Conservation (phyloP, 2,888 invertebrate species). For the Eupeodes luniger region DNA sequence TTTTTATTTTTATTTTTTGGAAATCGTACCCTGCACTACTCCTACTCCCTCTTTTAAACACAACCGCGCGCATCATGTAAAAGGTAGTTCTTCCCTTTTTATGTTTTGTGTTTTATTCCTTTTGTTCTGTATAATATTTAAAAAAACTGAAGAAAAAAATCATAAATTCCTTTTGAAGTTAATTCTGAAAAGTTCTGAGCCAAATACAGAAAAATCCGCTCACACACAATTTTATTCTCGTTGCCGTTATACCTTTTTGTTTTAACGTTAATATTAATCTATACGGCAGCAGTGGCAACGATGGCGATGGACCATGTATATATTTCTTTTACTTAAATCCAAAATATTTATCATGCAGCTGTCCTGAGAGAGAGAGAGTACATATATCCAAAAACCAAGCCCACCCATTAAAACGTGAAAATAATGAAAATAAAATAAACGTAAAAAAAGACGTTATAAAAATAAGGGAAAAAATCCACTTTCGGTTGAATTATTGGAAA, state of each 20-base stretch:
- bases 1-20: not conserved
- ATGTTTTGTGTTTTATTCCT: not conserved
- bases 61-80: not conserved
- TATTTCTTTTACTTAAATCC: constrained; percentile 63
- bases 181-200: constrained; percentile 8
- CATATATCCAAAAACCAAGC: not conserved
- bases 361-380: constrained; percentile 1
- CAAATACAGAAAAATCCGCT: constrained; percentile 1
- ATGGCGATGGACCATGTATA: constrained; percentile 39
- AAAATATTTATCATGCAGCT: constrained; percentile 59
- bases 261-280: constrained; percentile 52
- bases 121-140: not conserved
- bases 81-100: not conserved
- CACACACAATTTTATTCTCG: constrained; percentile 13
- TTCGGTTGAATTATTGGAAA: constrained; percentile 72
- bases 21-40: not conserved
- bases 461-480: constrained; percentile 38
- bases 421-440: constrained; percentile 10
- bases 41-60: too few species aligned
- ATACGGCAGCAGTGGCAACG: not conserved
- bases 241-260: constrained; percentile 8
- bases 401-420: constrained; percentile 8
- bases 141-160: not conserved
- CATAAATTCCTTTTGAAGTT: constrained; percentile 26
- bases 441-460: not conserved